Evolutionary conservation across 2,113 vertebrate species (phyloP).

Genomic region (Gymnobelideus leadbeateri): DNA sequence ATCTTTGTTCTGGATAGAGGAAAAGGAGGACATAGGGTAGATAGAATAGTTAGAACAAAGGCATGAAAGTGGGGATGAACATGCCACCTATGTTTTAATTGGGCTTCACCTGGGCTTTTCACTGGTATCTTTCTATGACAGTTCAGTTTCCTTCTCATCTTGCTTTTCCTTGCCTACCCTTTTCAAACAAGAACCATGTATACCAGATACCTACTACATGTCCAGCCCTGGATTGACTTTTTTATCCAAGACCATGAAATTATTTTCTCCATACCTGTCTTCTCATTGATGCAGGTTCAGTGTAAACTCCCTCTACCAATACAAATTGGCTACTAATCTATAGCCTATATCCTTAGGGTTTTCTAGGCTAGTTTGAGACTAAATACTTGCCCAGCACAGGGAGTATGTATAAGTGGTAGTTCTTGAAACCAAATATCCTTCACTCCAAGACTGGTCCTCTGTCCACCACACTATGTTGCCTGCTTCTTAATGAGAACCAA

Average conservation of each 20-base stretch:
- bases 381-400: background rate
- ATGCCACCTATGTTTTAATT: background rate
- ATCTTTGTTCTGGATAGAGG: background rate
- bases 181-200: conserved; percentile 21
- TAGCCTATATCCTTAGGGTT: conserved; percentile 33
- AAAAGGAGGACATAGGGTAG: background rate
- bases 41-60: conserved; percentile 14
- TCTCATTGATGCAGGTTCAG: background rate
- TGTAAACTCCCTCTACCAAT: background rate
- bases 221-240: background rate
- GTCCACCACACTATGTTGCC: background rate
- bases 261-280: background rate
- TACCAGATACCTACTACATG: background rate
- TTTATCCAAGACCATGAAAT: background rate
- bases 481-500: background rate
- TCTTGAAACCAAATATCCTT: background rate
- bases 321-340: background rate
- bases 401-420: background rate
- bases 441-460: background rate
- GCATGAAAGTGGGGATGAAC: background rate
- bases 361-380: background rate
- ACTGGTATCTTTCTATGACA: background rate
- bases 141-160: background rate
- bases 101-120: background rate
- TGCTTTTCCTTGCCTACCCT: conserved; percentile 13